Percentiles rank a stretch among this genome's conserved stretches.
Conservation (phyloP, 1,140 invertebrate species). For the Leptopilina boulardi region DNA sequence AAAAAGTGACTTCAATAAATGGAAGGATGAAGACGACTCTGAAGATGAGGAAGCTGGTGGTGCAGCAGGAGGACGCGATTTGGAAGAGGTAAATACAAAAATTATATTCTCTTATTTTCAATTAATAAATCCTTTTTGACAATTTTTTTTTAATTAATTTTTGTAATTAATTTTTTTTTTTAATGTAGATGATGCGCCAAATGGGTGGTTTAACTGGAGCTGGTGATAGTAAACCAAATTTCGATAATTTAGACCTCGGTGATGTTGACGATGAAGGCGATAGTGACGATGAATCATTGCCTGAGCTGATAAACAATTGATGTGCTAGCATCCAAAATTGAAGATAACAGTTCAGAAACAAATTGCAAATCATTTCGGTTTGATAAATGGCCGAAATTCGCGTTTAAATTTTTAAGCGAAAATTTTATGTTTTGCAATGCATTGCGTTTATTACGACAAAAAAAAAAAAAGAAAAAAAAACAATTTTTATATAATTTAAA, state of each 20-base stretch:
- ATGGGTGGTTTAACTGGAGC: constrained; percentile 76
- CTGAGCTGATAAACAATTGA: constrained; percentile 75
- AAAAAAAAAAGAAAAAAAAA: background rate
- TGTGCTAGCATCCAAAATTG: background rate
- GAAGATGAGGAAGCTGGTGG: constrained; percentile 78
- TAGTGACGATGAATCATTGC: constrained; percentile 79
- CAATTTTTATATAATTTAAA: constrained; percentile 18
- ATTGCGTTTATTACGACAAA: background rate
- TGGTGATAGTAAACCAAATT: constrained; percentile 72
- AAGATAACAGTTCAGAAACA: constrained; percentile 1
- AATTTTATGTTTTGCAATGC: constrained; percentile 5
- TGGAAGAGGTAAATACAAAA: constrained; percentile 78
- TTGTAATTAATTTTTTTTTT: background rate
- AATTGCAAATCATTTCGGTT: background rate
- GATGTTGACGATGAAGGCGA: constrained; percentile 70
- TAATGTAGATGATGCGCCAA: constrained; percentile 77
- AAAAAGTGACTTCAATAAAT: constrained; percentile 97
- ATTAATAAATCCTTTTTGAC: background rate
- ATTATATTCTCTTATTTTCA: constrained; percentile 33
- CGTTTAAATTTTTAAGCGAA: background rate
- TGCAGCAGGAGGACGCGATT: constrained; percentile 70
- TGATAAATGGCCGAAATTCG: background rate
- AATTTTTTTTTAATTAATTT: background rate
- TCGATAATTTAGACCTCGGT: constrained; percentile 74
- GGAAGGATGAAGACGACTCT: constrained; percentile 95